Conservation (phyloP, 2,113 vertebrate species). For the Camelus bactrianus region DNA sequence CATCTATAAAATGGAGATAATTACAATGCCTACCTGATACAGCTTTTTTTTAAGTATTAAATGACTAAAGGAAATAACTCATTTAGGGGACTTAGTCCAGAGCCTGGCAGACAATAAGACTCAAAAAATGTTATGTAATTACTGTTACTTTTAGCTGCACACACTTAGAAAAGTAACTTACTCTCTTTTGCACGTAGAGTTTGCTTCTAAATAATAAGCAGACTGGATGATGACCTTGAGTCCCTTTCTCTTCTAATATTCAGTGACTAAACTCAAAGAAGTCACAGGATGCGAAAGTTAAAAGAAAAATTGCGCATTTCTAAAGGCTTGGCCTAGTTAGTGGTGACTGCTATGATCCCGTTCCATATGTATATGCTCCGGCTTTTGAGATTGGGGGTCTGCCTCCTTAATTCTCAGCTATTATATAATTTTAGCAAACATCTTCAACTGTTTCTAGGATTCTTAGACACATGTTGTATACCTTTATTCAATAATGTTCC, state of each 20-base stretch:
- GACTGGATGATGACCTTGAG: background rate
- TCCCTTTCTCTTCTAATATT: constrained; percentile 14
- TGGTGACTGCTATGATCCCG: background rate
- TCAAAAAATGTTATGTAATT: background rate
- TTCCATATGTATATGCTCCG: background rate
- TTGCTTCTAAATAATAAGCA: background rate
- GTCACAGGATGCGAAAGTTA: background rate
- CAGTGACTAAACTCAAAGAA: background rate
- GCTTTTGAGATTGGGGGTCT: background rate
- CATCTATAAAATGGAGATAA: background rate
- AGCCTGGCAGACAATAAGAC: background rate
- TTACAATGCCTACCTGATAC: background rate
- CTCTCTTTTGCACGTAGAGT: background rate
- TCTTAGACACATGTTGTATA: background rate
- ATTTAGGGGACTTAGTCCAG: background rate
- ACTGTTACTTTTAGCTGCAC: background rate
- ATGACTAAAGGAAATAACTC: background rate
- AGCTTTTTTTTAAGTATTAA: background rate
- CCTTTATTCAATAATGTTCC: background rate
- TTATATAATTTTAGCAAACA: background rate
- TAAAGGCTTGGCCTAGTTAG: background rate
- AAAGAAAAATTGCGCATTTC: background rate
- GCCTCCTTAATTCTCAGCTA: background rate
- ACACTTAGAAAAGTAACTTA: background rate
- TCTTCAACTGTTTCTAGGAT: background rate